Percentiles rank a stretch among this genome's conserved stretches.
Evolutionary conservation across 2,888 invertebrate genomes (phyloP).

Genomic region (Drosophila mercatorum): DNA sequence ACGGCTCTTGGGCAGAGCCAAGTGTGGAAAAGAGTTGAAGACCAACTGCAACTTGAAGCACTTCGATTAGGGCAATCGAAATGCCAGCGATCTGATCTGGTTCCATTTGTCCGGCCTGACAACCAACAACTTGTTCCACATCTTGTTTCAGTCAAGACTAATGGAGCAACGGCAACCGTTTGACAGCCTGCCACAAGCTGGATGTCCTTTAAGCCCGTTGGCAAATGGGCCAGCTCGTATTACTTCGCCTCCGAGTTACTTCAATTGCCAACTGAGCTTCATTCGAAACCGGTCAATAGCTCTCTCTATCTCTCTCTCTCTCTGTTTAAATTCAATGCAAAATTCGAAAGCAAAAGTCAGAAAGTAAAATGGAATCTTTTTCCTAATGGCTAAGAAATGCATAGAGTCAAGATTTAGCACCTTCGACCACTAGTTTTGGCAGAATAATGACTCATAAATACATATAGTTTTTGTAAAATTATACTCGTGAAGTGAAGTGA

Average conservation of each 20-base stretch:
- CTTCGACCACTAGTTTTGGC: too few species aligned
- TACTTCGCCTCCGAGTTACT: neutral
- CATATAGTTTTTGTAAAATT: too few species aligned
- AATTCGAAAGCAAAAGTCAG: too few species aligned
- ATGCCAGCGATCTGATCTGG: slow-evolving; percentile 27
- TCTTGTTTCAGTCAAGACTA: slow-evolving; percentile 24
- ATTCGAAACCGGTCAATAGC: neutral
- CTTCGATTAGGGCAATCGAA: slow-evolving; percentile 27
- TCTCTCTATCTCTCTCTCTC: too few species aligned
- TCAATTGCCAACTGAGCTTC: neutral
- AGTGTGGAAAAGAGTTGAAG: neutral
- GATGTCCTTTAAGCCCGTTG: neutral
- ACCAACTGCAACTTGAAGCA: slow-evolving; percentile 14
- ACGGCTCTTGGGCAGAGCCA: neutral
- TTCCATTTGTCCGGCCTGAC: slow-evolving; percentile 47
- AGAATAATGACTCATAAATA: too few species aligned
- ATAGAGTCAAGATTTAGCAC: too few species aligned
- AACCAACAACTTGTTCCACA: slow-evolving; percentile 43
- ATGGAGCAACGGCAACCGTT: slow-evolving; percentile 25
- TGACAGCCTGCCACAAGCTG: slow-evolving; percentile 19
- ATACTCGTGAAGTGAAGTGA: too few species aligned
- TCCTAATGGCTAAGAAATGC: too few species aligned
- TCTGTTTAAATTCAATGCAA: too few species aligned
- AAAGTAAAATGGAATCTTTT: too few species aligned
- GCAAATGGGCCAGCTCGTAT: slow-evolving; percentile 6